A percentile compares a stretch with the other conserved stretches of the same genome.
Evolutionary conservation across 2,113 vertebrate genomes (phyloP).

Genomic region (Conger conger): DNA sequence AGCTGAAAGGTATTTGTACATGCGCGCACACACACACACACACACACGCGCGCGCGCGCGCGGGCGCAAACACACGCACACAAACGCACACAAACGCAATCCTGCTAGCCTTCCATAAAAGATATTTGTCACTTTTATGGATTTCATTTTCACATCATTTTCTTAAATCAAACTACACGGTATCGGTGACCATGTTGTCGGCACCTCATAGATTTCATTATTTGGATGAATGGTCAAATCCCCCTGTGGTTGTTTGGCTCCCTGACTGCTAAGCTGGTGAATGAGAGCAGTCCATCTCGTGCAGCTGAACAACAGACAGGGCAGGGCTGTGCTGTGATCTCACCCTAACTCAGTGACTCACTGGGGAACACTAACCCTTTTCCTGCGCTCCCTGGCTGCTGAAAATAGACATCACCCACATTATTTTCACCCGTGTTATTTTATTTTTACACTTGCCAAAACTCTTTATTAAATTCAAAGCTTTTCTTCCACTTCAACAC

Average conservation of each 20-base stretch:
- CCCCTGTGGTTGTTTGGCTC: neutral
- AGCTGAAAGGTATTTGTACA: too few species aligned
- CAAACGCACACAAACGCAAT: neutral
- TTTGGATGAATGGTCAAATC: conserved; percentile 1
- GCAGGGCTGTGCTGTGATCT: neutral
- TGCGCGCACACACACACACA: too few species aligned
- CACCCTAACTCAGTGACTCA: neutral
- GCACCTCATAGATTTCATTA: neutral
- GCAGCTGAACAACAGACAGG: neutral
- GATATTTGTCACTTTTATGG: neutral
- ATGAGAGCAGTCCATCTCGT: neutral
- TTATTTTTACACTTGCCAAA: neutral
- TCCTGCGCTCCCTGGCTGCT: neutral
- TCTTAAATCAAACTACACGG: neutral
- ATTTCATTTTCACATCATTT: neutral
- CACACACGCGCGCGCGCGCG: too few species aligned
- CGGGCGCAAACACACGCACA: too few species aligned
- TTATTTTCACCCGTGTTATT: neutral
- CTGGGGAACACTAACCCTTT: neutral
- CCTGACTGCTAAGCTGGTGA: neutral
- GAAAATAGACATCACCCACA: neutral
- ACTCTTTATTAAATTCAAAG: neutral
- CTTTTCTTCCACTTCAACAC: neutral
- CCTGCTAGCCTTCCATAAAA: neutral
- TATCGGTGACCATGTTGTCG: neutral